phyloP scores from a whole-genome alignment of 2,888 invertebrate genomes.

The Celastrina argiolus region DNA sequence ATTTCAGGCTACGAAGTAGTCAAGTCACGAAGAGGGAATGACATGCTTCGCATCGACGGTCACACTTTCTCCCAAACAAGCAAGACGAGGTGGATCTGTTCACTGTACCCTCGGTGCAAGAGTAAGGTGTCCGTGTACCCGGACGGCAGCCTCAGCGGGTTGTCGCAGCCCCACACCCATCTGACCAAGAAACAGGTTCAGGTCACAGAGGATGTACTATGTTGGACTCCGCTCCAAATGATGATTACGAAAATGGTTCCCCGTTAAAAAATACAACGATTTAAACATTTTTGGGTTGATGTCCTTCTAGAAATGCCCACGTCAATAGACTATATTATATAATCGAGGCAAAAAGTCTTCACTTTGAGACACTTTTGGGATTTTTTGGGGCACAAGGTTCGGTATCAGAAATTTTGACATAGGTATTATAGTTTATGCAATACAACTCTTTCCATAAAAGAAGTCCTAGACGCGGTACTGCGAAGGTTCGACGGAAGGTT shows the following conservation, averaged over 20 bases:
- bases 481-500: no score
- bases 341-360: no score
- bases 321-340: no score
- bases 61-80: conserved; percentile 37
- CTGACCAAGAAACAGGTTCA: conserved; percentile 27
- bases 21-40: conserved; percentile 39
- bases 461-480: no score
- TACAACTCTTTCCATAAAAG: no score
- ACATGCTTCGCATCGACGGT: conserved; percentile 38
- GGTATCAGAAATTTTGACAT: no score
- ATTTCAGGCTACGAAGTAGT: conserved; percentile 33
- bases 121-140: conserved; percentile 34
- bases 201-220: not conserved
- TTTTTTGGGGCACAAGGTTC: no score
- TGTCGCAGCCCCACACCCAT: conserved; percentile 36
- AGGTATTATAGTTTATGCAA: no score
- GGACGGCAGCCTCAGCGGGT: conserved; percentile 28
- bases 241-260: not conserved
- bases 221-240: not conserved
- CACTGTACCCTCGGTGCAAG: conserved; percentile 36
- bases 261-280: not conserved
- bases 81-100: conserved; percentile 41
- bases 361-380: no score
- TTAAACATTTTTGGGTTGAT: not conserved
- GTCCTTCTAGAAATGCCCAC: no score